phyloP scores from a whole-genome alignment of 2,797 vertebrate genomes.

The Acipenser ruthenus region DNA sequence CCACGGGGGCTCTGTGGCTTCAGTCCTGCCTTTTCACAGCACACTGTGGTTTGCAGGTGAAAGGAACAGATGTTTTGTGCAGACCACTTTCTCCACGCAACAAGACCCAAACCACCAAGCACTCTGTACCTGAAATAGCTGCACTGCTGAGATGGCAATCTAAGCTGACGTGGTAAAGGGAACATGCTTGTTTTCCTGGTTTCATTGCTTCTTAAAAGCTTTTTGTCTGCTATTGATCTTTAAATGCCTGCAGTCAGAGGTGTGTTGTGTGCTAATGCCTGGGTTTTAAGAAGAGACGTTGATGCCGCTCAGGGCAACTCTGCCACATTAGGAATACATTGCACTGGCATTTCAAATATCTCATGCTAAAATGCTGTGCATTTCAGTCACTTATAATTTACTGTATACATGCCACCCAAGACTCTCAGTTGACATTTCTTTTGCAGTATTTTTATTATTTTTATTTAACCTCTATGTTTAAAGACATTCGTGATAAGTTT shows the following conservation, averaged over 20 bases:
- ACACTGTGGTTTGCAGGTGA: conserved; percentile 72
- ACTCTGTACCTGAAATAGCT: conserved; percentile 70
- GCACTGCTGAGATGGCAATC: conserved; percentile 51
- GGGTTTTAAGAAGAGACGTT: conserved; percentile 50
- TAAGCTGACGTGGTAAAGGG: conserved; percentile 57
- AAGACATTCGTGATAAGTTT: too few relatives aligned
- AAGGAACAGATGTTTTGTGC: conserved; percentile 69
- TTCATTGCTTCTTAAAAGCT: conserved; percentile 74
- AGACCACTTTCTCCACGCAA: conserved; percentile 50
- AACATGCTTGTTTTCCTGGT: conserved; percentile 54
- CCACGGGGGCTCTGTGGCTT: conserved; percentile 50
- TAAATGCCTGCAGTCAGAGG: conserved; percentile 70
- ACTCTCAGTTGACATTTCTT: background rate
- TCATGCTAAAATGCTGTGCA: conserved; percentile 50
- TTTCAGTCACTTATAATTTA: conserved; percentile 44
- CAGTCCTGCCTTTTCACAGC: conserved; percentile 39
- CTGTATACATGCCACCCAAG: conserved; percentile 22
- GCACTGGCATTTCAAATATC: conserved; percentile 52
- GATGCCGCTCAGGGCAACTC: conserved; percentile 59
- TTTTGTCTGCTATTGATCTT: conserved; percentile 65
- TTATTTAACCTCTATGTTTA: too few relatives aligned
- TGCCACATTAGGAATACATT: conserved; percentile 50
- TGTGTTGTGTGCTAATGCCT: conserved; percentile 55
- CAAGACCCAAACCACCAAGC: conserved; percentile 68
- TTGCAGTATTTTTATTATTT: too few relatives aligned